Evolutionary conservation across 2,113 vertebrate species (phyloP).

Genomic region (Hippocampus comes): DNA sequence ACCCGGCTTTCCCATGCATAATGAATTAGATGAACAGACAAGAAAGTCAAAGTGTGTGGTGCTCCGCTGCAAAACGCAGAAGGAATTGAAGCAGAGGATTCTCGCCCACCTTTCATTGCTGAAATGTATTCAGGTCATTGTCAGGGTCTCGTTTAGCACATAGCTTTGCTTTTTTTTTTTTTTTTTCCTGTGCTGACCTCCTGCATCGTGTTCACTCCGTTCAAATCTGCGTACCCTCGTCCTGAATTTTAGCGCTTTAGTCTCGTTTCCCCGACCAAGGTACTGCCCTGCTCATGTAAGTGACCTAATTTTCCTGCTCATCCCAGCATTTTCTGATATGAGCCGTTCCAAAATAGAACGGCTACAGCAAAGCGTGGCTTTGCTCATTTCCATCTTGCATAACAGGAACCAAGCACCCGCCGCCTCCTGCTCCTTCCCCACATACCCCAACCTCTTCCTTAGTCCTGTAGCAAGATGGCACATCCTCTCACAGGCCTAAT

Average conservation of each 20-base stretch:
- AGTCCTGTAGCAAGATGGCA: conserved; percentile 54
- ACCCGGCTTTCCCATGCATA: conserved; percentile 51
- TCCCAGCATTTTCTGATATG: conserved; percentile 67
- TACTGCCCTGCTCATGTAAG: conserved; percentile 63
- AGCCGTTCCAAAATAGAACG: conserved; percentile 72
- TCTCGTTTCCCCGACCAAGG: conserved; percentile 42
- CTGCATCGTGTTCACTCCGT: conserved; percentile 39
- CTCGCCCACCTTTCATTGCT: conserved; percentile 25
- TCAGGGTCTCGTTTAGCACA: conserved; percentile 38
- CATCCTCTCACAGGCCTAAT: conserved; percentile 46
- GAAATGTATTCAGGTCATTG: conserved; percentile 53
- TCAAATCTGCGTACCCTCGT: conserved; percentile 35
- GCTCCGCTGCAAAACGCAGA: conserved; percentile 43
- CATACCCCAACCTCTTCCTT: conserved; percentile 14
- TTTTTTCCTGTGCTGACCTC: conserved; percentile 16
- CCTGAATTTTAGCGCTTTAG: conserved; percentile 56
- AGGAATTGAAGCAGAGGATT: conserved; percentile 26
- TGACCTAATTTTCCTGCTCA: conserved; percentile 75
- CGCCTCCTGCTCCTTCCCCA: conserved; percentile 14
- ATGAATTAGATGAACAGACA: conserved; percentile 50
- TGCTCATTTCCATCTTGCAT: conserved; percentile 76
- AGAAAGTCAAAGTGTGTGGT: conserved; percentile 30
- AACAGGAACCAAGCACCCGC: conserved; percentile 61
- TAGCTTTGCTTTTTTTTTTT: not conserved
- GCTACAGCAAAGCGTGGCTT: conserved; percentile 67